phyloP scores from a whole-genome alignment of 2,797 vertebrate species.

The Phrynocephalus forsythii region DNA sequence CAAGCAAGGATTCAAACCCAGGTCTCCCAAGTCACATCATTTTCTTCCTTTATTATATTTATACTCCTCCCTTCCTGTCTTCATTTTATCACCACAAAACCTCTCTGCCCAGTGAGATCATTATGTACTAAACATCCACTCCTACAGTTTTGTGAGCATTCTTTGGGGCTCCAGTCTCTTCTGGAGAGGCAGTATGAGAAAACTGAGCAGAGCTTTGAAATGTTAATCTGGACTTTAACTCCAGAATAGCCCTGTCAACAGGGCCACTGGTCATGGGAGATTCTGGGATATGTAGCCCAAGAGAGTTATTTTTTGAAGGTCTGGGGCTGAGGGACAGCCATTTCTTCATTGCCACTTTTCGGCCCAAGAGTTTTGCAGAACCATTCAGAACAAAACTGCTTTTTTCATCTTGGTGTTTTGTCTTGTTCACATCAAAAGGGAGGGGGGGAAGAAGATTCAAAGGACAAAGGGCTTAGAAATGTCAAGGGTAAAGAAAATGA shows the following conservation, averaged over 20 bases:
- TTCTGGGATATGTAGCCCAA: too few species aligned
- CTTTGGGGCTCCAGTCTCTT: neutral
- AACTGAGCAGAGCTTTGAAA: too few species aligned
- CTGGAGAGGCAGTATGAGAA: neutral
- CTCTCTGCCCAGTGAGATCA: neutral
- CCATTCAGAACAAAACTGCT: neutral
- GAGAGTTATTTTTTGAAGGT: too few species aligned
- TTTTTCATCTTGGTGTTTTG: slow-evolving; percentile 8
- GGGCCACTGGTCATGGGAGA: too few species aligned
- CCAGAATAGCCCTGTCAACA: too few species aligned
- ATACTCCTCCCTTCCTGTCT: too few species aligned
- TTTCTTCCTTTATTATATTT: too few species aligned
- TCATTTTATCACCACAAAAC: neutral
- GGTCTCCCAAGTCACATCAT: too few species aligned
- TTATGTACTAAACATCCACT: neutral
- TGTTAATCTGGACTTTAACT: too few species aligned
- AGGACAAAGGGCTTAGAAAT: slow-evolving; percentile 51
- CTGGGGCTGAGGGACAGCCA: neutral
- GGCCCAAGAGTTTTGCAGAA: slow-evolving; percentile 30
- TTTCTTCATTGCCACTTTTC: slow-evolving; percentile 42
- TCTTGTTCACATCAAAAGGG: slow-evolving; percentile 32
- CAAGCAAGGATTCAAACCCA: too few species aligned
- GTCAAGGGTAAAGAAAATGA: slow-evolving; percentile 44
- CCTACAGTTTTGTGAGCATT: neutral
- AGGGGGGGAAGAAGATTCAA: slow-evolving; percentile 21